Base-by-base conservation (phyloP, 1,140 invertebrate species). In the Orchesella cincta region DNA sequence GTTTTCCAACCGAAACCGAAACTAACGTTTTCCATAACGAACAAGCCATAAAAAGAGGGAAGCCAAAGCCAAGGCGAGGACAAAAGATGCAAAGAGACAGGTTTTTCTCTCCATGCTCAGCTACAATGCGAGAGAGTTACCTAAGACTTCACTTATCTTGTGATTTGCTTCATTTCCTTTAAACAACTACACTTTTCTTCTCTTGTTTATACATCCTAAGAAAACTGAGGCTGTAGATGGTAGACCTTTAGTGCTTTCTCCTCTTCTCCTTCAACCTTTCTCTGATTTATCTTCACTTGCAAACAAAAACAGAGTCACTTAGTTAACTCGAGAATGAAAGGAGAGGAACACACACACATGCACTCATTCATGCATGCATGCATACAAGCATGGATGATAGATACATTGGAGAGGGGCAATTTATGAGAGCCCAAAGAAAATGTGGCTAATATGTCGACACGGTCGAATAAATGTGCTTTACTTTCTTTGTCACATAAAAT, bases 151-250 rank as follows among this genome's bases (percentile, higher is more conserved):
- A 57, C 52, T 57, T 14, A 57, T 57, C 52, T 46, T 46, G 39
- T 46, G 39, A 46, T 46, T 46, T 46, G 52, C 14, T 57, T 57
- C 52, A 57, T 57, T 57, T 57, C 52, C 52, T 57, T 57, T 14
- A 57, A 57, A 57, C 52, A 57, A 57, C 52, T 57, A 14, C 52
- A 57, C 23, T 14, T 5, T 57, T 57, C 23, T 57, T 57, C 23
- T 57, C 52, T 57, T 57, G 12, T 57, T n/a, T 23, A 8, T 57
- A 3, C 23, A 8, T n/a, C 23, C 23, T 12, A 57, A 57, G 14
- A 57, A n/a, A n/a, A 57, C 23, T 3, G 52, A 23, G 23, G 14
- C 14, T 57, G 5, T 18, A 57, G 23, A 46, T 46, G 20, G 39
- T 46, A 46, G 39, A 20, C 20, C 39, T 46, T 46, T 46, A n/a